A percentile compares a stretch with the other conserved stretches of the same genome.
Conservation (phyloP, 2,888 invertebrate genomes). For the Beris chalybata region DNA sequence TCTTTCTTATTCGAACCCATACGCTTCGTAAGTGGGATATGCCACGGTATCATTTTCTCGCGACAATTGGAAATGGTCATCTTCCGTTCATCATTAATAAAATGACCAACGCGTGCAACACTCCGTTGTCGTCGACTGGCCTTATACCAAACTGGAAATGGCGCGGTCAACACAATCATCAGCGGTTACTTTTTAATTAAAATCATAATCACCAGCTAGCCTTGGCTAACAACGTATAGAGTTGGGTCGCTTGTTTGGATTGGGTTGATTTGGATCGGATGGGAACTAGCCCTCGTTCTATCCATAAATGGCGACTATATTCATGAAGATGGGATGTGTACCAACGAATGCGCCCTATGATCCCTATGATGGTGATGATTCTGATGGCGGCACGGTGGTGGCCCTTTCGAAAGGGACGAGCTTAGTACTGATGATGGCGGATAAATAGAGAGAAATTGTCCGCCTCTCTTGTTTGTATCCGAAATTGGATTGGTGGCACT, state of each 20-base stretch:
- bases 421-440: slow-evolving; percentile 21
- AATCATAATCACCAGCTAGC: slow-evolving; percentile 24
- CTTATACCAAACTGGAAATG: slow-evolving; percentile 15
- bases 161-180: slow-evolving; percentile 15
- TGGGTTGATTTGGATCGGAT: slow-evolving; percentile 10
- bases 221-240: slow-evolving; percentile 7
- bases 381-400: slow-evolving; percentile 1
- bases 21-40: slow-evolving; percentile 24
- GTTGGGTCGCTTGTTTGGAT: neutral
- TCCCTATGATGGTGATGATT: neutral
- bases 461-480: slow-evolving; percentile 36
- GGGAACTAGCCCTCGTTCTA: neutral
- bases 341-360: neutral
- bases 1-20: slow-evolving; percentile 28
- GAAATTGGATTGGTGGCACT: slow-evolving; percentile 45
- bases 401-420: slow-evolving; percentile 23
- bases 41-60: slow-evolving; percentile 27
- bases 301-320: slow-evolving; percentile 1
- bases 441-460: slow-evolving; percentile 31
- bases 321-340: neutral
- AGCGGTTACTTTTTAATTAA: slow-evolving; percentile 30
- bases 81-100: slow-evolving; percentile 16
- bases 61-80: slow-evolving; percentile 28
- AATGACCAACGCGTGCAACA: slow-evolving; percentile 9
- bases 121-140: neutral